Base-by-base conservation (phyloP, 2,113 vertebrate genomes). In the Arothron firmamentum region DNA sequence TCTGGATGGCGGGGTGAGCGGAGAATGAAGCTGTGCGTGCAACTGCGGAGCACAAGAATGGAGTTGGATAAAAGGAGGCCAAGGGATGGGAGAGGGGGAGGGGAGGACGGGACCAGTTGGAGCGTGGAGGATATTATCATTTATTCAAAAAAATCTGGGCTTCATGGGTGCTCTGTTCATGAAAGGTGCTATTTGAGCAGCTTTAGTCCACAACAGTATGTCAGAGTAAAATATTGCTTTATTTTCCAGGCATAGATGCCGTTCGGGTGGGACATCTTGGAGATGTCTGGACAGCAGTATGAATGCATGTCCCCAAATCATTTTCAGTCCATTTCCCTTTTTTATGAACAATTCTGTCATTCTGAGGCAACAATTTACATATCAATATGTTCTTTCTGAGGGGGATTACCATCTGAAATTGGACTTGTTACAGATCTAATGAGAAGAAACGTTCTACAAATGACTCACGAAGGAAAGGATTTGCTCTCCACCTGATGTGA, bases 291-390 rank as follows among this genome's bases (percentile, higher is more conserved):
- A 43, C 48, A 53, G 25, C 9, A 34, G 13, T n/a, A 57, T 72
- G 80, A 85, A 77, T 67, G 68, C 57, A 73, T 82, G 11, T 69
- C 46, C 34, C 72, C 50, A 28, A 82, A 69, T 84, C 74, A 75
- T 75, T 81, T 81, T 77, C 65, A 74, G 70, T 77, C 72, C 69
- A 57, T 69, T 75, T 73, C 61, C 50, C n/a, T 38, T 60, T 78
- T 83, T 75, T 83, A 79, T 83, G 81, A 80, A 77, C 65, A 59
- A 56, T 57, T 64, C 76, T 65, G 65, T 70, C 55, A 56, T 48
- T 78, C 75, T 45, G 61, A 75, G 67, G 77, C 75, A 70, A 72
- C 56, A 77, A 78, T 85, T 82, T 86, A 56, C 80, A 86, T 85
- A 82, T 80, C 77, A 78, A 77, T 77, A 70, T 51, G 64, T 69